These are phyloP conservation scores for Heliconius melpomene DNA, from an alignment of 1,140 invertebrate genomes.

Conservation along the genomic window DNA sequence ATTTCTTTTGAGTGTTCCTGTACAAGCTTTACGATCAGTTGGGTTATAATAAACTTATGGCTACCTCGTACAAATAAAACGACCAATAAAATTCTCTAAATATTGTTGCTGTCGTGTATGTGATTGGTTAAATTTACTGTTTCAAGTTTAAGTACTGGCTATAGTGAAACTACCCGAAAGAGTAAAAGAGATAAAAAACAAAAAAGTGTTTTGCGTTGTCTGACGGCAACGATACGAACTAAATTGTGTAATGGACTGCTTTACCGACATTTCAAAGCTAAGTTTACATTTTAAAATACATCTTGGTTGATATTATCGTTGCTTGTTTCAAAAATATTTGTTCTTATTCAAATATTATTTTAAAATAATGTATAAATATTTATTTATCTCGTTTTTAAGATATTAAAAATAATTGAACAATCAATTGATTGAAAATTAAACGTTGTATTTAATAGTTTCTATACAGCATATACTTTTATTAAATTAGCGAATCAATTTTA, in stretches of 20 bases:
- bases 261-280: slow-evolving; percentile 34
- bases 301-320: not conserved
- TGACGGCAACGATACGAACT: slow-evolving; percentile 19
- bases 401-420: not conserved
- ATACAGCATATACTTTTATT: too few relatives aligned
- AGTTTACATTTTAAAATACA: slow-evolving; percentile 14
- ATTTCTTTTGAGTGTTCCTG: slow-evolving; percentile 50
- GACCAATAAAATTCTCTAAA: slow-evolving; percentile 56
- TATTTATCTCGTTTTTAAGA: too few relatives aligned
- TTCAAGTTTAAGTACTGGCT: slow-evolving; percentile 36
- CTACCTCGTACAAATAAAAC: slow-evolving; percentile 50
- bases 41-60: slow-evolving; percentile 57
- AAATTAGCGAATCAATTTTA: too few relatives aligned
- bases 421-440: not conserved
- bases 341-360: too few relatives aligned
- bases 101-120: slow-evolving; percentile 40
- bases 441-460: too few relatives aligned
- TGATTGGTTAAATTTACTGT: slow-evolving; percentile 54
- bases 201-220: slow-evolving; percentile 34
- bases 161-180: slow-evolving; percentile 35
- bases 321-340: not conserved
- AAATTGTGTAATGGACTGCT: slow-evolving; percentile 30
- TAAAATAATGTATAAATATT: not conserved
- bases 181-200: slow-evolving; percentile 38
- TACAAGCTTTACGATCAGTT: slow-evolving; percentile 51